These are phyloP conservation scores for Ischnura elegans DNA, from an alignment of 2,888 invertebrate genomes.

Conservation along the genomic window DNA sequence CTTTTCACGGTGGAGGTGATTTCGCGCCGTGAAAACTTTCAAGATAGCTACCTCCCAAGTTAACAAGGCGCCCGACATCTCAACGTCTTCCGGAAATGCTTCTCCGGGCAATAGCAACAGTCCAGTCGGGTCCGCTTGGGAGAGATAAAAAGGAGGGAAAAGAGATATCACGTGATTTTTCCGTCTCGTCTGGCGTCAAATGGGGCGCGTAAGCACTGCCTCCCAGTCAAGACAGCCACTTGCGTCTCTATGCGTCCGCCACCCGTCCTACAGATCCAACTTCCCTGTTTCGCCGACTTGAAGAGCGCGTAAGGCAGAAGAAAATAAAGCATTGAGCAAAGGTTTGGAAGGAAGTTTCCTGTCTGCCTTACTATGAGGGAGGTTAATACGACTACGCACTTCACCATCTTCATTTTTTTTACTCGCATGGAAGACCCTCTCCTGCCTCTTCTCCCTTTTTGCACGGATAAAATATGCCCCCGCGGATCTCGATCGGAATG, in stretches of 20 bases:
- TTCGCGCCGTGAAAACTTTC: not conserved
- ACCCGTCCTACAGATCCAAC: not conserved
- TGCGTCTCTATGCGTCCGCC: constrained; percentile 16
- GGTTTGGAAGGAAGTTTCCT: not conserved
- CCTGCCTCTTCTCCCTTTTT: not conserved
- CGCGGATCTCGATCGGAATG: not conserved
- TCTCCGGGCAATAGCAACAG: not conserved
- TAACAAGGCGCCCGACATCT: not conserved
- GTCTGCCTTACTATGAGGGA: not conserved
- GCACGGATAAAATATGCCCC: constrained; percentile 1
- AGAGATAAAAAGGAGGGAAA: too few species aligned
- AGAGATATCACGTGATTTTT: constrained; percentile 13
- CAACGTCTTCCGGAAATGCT: not conserved
- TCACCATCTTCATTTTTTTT: not conserved
- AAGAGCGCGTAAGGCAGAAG: not conserved
- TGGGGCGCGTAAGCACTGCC: constrained; percentile 5
- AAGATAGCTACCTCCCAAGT: not conserved
- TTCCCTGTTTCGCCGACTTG: not conserved
- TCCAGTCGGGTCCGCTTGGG: not conserved
- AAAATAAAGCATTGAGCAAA: not conserved
- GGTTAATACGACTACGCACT: not conserved
- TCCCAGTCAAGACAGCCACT: not conserved
- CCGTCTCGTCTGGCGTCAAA: not conserved
- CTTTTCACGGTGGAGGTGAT: too few species aligned
- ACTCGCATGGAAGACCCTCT: not conserved